phyloP scores from a whole-genome alignment of 2,113 vertebrate genomes.

The Nycticryphes semicollaris region DNA sequence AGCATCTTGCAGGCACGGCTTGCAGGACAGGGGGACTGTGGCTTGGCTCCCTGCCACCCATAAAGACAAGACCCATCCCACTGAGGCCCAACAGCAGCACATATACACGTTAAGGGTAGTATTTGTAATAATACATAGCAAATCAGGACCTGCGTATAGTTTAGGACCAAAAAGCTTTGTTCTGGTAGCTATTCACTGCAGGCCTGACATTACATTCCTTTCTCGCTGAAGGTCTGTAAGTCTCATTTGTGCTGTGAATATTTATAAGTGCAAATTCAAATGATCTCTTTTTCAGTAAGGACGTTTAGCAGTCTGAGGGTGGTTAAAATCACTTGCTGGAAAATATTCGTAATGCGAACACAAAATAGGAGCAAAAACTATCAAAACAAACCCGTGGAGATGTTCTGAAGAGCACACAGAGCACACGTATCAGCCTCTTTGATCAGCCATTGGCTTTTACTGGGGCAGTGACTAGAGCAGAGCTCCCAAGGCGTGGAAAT shows the following conservation, averaged over 20 bases:
- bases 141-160: rapidly evolving
- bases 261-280: background rate
- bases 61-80: background rate
- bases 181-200: background rate
- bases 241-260: background rate
- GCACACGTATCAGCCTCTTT: rapidly evolving
- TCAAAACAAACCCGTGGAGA: background rate
- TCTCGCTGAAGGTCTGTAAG: rapidly evolving
- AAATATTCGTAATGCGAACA: background rate
- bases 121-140: rapidly evolving
- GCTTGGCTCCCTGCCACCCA: background rate
- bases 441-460: background rate
- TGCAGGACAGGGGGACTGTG: background rate
- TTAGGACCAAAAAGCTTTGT: background rate
- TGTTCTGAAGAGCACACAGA: rapidly evolving
- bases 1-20: background rate
- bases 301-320: background rate
- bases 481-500: background rate
- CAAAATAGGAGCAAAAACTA: background rate
- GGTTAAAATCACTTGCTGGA: background rate
- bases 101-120: rapidly evolving
- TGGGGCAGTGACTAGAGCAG: rapidly evolving
- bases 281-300: background rate
- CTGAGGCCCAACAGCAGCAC: rapidly evolving
- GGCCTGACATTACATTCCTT: background rate